Conservation (phyloP, 2,113 vertebrate species). For the Malurus elegans region DNA sequence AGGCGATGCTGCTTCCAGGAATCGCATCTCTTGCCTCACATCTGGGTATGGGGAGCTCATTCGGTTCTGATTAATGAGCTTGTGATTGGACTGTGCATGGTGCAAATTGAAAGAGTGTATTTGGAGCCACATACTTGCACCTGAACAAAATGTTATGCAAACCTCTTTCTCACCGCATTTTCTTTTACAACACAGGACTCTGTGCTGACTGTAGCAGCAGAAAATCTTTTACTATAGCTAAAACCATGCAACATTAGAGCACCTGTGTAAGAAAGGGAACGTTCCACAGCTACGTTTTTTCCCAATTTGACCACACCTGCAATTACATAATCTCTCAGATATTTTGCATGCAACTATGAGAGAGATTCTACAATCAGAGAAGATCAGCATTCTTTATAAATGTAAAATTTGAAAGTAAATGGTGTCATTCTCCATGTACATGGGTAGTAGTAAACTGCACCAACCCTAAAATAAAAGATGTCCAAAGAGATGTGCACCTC, state of each 20-base stretch:
- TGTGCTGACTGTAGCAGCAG: not conserved
- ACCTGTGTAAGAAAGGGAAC: not conserved
- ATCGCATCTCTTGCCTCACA: not conserved
- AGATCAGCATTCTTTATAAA: not conserved
- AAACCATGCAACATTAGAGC: not conserved
- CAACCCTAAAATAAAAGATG: not conserved
- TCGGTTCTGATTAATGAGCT: not conserved
- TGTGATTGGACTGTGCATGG: not conserved
- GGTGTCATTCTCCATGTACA: rapidly evolving
- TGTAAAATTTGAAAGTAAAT: not conserved
- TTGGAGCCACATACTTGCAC: not conserved
- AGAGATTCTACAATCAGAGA: not conserved
- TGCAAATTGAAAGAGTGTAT: not conserved
- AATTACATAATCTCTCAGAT: not conserved
- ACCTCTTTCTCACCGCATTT: rapidly evolving
- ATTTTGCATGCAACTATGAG: not conserved
- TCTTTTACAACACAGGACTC: not conserved
- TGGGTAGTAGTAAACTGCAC: not conserved
- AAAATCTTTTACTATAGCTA: not conserved
- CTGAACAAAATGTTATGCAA: not conserved
- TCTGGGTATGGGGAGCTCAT: not conserved
- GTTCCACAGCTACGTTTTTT: not conserved
- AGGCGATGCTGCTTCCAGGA: rapidly evolving
- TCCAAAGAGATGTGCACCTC: not conserved
- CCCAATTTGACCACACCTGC: not conserved